A percentile compares a stretch with the other conserved stretches of the same genome.
Evolutionary conservation across 1,140 invertebrate species (phyloP).

Genomic region (Rhizoglyphus robini): DNA sequence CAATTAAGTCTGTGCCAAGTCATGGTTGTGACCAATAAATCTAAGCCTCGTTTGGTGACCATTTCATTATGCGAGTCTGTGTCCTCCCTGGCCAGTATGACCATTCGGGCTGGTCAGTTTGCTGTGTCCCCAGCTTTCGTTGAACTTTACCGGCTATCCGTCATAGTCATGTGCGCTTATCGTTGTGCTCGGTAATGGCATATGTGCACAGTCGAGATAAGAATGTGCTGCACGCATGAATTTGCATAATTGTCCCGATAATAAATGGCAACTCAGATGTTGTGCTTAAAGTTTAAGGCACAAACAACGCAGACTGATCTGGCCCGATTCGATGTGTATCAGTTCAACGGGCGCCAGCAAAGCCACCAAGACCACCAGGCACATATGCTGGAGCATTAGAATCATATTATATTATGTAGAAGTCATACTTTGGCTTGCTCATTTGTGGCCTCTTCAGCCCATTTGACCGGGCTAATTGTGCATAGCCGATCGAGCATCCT

Average conservation of each 20-base stretch:
- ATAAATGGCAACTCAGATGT: conserved; percentile 6
- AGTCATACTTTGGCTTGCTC: too few species aligned
- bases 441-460: too few species aligned
- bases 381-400: too few species aligned
- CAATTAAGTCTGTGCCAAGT: conserved; percentile 5
- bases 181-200: conserved; percentile 8
- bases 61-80: not conserved
- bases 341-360: too few species aligned
- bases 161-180: conserved; percentile 19
- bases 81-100: not conserved
- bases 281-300: conserved; percentile 12
- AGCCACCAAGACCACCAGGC: too few species aligned
- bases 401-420: too few species aligned
- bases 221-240: conserved; percentile 9
- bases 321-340: too few species aligned
- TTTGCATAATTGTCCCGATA: conserved; percentile 12
- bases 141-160: conserved; percentile 5
- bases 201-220: conserved; percentile 9
- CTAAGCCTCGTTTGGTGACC: not conserved
- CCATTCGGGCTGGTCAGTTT: not conserved
- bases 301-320: too few species aligned
- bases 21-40: not conserved
- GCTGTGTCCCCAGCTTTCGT: not conserved
- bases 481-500: too few species aligned
- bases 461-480: too few species aligned